Base-by-base conservation (phyloP, 2,113 vertebrate species). In the Paracanthobrama guichenoti region DNA sequence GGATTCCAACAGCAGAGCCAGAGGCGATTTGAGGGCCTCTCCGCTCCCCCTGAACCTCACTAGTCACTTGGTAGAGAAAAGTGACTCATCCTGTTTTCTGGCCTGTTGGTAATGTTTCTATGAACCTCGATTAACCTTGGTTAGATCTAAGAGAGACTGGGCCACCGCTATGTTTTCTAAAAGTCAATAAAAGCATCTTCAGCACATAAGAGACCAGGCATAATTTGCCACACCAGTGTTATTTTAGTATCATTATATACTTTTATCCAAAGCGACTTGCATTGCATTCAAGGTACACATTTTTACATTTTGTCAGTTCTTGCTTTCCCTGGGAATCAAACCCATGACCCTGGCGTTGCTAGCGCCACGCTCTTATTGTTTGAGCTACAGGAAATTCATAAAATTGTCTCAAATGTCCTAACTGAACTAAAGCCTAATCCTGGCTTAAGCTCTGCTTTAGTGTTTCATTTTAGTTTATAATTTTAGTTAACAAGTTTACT, bases 81-180 rank as follows among this genome's bases (percentile, higher is more conserved):
- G 26, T 28, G 76, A 62, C 76, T 46, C 76, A 79, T 79, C n/a
- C 8, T 26, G 28, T 55, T 64, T 46, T 79, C 14, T 79, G 77
- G n/a, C 39, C 39, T 78, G 53, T 59, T 59, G 11, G 22, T 60
- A 76, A 55, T 79, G n/a, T 79, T 64, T 67, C 26, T 50, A 44
- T 48, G 26, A 66, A 80, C 10, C 42, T 48, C 59, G 57, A 39
- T 77, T 77, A 59, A 59, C 53, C 31, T 24, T 78, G 20, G 28
- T 77, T 35, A 31, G 73, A 75, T 22, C 16, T 48, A 53, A 20
- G 46, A 55, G 48, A 31, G 18, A 75, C 26, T 75, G 11, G 4
- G 18, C 18, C 46, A 48, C 20, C n/a, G 48, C 48, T 59, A 18
- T 55, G 75, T 39, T 39, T 60, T 78, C 22, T 35, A 2, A 13